phyloP scores from a whole-genome alignment of 2,888 invertebrate species.

The Bombyx huttoni region DNA sequence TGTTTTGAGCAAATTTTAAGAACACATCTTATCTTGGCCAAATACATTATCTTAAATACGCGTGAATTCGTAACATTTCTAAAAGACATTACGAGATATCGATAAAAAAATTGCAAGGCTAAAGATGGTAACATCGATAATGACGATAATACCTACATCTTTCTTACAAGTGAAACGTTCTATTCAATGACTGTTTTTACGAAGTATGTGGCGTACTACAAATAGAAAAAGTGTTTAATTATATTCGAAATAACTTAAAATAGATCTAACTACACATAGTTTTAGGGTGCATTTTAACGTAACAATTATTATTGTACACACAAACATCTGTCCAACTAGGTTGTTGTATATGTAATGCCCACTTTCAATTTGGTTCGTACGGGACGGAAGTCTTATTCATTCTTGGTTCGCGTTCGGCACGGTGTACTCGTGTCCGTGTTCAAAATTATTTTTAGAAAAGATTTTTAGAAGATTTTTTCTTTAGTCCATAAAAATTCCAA shows the following conservation, averaged over 20 bases:
- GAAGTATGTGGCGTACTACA: constrained; percentile 3
- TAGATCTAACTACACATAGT: constrained; percentile 4
- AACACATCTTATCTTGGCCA: not conserved
- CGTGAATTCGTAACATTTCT: not conserved
- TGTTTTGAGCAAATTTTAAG: too few species aligned
- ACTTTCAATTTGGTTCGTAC: constrained; percentile 34
- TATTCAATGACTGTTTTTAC: constrained; percentile 4
- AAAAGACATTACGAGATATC: not conserved
- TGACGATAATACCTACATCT: not conserved
- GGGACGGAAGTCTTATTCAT: constrained; percentile 28
- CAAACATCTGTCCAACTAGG: constrained; percentile 30
- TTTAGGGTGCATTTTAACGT: constrained; percentile 1
- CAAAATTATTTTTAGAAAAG: constrained; percentile 18
- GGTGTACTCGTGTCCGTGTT: constrained; percentile 31
- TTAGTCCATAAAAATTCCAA: constrained; percentile 5
- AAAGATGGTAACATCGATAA: constrained; percentile 5
- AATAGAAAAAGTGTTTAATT: constrained; percentile 5
- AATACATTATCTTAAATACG: not conserved
- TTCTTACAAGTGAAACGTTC: constrained; percentile 1
- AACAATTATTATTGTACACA: constrained; percentile 4
- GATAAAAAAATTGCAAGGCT: constrained; percentile 1
- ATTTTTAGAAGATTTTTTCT: not conserved
- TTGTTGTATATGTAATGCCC: constrained; percentile 36
- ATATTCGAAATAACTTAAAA: constrained; percentile 4
- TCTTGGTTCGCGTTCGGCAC: constrained; percentile 37